These are phyloP conservation scores for Prosapia bicincta DNA, from an alignment of 2,888 invertebrate genomes.

Conservation along the genomic window DNA sequence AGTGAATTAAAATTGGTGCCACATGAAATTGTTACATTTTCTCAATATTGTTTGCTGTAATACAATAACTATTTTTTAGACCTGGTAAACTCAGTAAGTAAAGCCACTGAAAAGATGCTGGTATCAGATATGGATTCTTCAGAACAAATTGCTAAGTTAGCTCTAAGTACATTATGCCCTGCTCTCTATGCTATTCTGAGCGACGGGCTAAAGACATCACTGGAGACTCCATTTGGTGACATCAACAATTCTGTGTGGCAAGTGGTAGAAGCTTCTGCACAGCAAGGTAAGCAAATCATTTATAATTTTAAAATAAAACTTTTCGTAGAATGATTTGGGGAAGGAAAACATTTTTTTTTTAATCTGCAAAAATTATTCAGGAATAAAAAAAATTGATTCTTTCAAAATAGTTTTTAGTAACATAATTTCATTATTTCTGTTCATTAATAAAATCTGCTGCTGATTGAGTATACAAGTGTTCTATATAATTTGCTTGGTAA, in stretches of 20 bases:
- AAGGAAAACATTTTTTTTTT: too few species aligned
- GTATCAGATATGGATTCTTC: constrained; percentile 65
- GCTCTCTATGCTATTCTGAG: constrained; percentile 79
- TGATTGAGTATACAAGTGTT: too few species aligned
- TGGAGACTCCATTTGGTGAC: constrained; percentile 81
- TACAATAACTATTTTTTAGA: too few species aligned
- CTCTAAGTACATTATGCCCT: constrained; percentile 73
- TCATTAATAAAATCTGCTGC: too few species aligned
- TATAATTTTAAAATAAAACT: too few species aligned
- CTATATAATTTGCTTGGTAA: too few species aligned
- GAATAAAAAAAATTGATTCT: neutral
- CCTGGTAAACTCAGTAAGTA: constrained; percentile 67
- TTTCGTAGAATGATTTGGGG: too few species aligned
- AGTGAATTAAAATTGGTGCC: too few species aligned
- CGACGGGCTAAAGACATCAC: constrained; percentile 76
- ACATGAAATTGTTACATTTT: too few species aligned
- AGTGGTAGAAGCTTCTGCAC: constrained; percentile 82
- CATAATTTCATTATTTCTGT: too few species aligned
- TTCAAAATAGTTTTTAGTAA: neutral
- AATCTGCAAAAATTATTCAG: too few species aligned
- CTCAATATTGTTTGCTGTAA: too few species aligned
- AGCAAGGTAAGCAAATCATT: constrained; percentile 63
- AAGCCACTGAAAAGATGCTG: constrained; percentile 70
- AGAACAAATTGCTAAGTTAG: constrained; percentile 47
- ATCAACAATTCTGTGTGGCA: constrained; percentile 87